Evolutionary conservation across 2,888 invertebrate genomes (phyloP).

Genomic region (Abscondita cerata): DNA sequence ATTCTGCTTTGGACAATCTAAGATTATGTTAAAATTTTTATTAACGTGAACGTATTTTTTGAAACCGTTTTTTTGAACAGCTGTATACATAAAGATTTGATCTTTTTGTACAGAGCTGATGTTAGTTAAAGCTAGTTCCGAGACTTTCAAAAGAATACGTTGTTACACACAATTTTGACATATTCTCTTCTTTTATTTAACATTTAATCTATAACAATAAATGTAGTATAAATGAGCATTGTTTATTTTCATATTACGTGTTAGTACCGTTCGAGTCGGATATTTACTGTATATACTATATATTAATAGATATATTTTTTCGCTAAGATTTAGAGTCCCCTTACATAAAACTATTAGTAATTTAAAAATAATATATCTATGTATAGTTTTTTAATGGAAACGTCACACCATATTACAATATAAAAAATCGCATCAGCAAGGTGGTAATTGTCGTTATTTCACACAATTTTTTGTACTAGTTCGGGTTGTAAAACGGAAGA

Average conservation of each 20-base stretch:
- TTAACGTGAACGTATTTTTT: slow-evolving; percentile 5
- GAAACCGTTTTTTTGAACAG: neutral
- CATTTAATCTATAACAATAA: slow-evolving; percentile 30
- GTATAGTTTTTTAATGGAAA: slow-evolving; percentile 22
- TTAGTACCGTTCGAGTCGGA: slow-evolving; percentile 38
- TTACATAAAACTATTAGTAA: slow-evolving; percentile 6
- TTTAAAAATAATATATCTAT: slow-evolving; percentile 11
- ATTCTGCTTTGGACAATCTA: slow-evolving; percentile 19
- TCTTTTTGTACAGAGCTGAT: neutral
- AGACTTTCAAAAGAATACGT: neutral
- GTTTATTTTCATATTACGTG: slow-evolving; percentile 23
- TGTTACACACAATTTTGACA: slow-evolving; percentile 18
- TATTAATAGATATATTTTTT: neutral
- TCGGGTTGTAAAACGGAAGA: slow-evolving; percentile 10
- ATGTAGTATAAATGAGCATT: slow-evolving; percentile 30
- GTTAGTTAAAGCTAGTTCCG: neutral
- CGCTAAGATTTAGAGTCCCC: slow-evolving; percentile 18
- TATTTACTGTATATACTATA: slow-evolving; percentile 32
- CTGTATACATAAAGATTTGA: too few species aligned
- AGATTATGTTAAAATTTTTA: slow-evolving; percentile 19
- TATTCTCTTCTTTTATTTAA: slow-evolving; percentile 28
- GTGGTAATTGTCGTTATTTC: slow-evolving; percentile 10
- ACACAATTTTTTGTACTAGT: slow-evolving; percentile 19
- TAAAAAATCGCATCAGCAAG: slow-evolving; percentile 17
- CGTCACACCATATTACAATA: slow-evolving; percentile 21